Percentiles rank a stretch among this genome's conserved stretches.
These are phyloP conservation scores for Moxostoma hubbsi DNA, from an alignment of 2,797 vertebrate species.

Conservation along the genomic window DNA sequence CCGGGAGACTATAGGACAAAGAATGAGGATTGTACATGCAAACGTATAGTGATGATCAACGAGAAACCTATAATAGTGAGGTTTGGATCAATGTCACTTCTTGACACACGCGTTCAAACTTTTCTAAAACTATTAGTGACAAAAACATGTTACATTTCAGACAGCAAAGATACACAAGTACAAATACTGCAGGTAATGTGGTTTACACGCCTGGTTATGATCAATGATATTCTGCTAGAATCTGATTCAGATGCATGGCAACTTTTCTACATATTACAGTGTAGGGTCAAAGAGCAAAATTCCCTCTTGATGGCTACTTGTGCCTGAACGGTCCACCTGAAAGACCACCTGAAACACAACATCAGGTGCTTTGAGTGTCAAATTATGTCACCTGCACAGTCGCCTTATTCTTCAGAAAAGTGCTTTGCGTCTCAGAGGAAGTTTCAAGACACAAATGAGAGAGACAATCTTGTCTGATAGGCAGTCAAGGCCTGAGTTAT, in stretches of 20 bases:
- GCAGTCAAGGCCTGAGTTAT: constrained; percentile 82
- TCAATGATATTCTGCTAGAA: constrained; percentile 41
- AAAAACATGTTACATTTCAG: constrained; percentile 55
- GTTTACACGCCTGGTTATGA: constrained; percentile 51
- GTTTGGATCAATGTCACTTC: constrained; percentile 59
- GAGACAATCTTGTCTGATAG: constrained; percentile 82
- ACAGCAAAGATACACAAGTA: constrained; percentile 60
- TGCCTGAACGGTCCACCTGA: constrained; percentile 8
- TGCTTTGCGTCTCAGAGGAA: constrained; percentile 67
- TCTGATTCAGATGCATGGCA: constrained; percentile 39
- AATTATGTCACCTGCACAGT: constrained; percentile 43
- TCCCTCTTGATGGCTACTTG: not conserved
- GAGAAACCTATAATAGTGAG: constrained; percentile 41
- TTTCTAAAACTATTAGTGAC: constrained; percentile 64
- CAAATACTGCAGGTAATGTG: constrained; percentile 64
- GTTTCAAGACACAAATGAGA: constrained; percentile 56
- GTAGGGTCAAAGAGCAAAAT: constrained; percentile 48
- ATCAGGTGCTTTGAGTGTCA: constrained; percentile 8
- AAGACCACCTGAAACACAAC: not conserved
- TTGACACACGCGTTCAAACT: constrained; percentile 57
- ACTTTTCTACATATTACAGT: constrained; percentile 52
- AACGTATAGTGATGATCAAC: constrained; percentile 39
- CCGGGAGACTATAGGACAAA: constrained; percentile 12
- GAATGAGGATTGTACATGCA: constrained; percentile 51
- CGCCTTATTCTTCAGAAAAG: constrained; percentile 69